These are phyloP conservation scores for Hesperia comma DNA, from an alignment of 2,888 invertebrate species.

Conservation along the genomic window DNA sequence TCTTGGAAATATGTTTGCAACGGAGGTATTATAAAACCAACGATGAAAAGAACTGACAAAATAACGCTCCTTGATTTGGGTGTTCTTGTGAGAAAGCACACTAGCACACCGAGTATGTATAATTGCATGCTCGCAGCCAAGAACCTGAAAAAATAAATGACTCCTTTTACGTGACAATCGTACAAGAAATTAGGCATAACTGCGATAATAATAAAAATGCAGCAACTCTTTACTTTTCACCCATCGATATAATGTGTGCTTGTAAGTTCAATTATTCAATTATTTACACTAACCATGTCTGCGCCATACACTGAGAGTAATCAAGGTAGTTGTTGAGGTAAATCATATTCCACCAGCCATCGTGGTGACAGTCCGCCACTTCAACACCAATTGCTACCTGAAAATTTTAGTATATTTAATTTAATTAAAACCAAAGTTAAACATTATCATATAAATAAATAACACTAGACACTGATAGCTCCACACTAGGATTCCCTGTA, in stretches of 20 bases:
- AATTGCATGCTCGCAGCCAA: constrained; percentile 57
- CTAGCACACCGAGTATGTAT: constrained; percentile 47
- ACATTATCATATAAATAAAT: too few species aligned
- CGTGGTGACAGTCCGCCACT: constrained; percentile 48
- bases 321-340: constrained; percentile 59
- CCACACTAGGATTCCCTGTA: too few species aligned
- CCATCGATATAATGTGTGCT: too few species aligned
- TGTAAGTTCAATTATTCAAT: too few species aligned
- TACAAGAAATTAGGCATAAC: too few species aligned
- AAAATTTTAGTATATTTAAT: too few species aligned
- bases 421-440: too few species aligned
- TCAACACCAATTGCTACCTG: constrained; percentile 47
- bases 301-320: constrained; percentile 51
- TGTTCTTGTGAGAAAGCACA: constrained; percentile 44
- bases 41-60: constrained; percentile 43
- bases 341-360: constrained; percentile 57
- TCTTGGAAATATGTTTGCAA: constrained; percentile 53
- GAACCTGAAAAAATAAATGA: constrained; percentile 52
- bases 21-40: constrained; percentile 49
- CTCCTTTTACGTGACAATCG: too few species aligned
- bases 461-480: too few species aligned
- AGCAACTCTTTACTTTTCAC: too few species aligned
- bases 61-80: constrained; percentile 41
- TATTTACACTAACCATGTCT: constrained; percentile 48
- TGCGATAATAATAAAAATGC: too few species aligned